A percentile compares a stretch with the other conserved stretches of the same genome.
phyloP scores from a whole-genome alignment of 2,797 vertebrate species.

The Anomalospiza imberbis region DNA sequence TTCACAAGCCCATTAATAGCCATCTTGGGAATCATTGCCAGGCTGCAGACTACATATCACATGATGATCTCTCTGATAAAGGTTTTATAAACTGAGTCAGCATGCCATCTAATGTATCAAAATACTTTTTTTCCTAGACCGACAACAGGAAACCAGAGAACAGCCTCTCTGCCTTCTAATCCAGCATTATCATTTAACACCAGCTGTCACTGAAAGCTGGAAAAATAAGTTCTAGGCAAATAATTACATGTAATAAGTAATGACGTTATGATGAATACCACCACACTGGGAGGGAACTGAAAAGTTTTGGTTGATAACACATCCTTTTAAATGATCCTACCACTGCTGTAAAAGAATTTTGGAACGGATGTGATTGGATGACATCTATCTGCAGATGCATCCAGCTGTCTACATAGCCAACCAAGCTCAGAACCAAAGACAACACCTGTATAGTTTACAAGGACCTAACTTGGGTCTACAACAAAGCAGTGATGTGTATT shows the following conservation, averaged over 20 bases:
- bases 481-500: background rate
- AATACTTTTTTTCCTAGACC: constrained; percentile 32
- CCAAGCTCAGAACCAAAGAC: background rate
- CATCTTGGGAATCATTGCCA: constrained; percentile 3
- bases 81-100: constrained; percentile 23
- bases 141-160: constrained; percentile 24
- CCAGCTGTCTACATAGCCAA: background rate
- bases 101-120: constrained; percentile 24
- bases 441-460: background rate
- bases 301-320: background rate
- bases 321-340: background rate
- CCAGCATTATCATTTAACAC: constrained; percentile 54
- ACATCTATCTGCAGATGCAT: background rate
- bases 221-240: constrained; percentile 16
- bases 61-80: constrained; percentile 5
- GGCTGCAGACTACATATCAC: background rate
- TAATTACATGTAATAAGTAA: background rate
- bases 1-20: constrained; percentile 62
- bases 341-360: background rate
- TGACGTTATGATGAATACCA: background rate
- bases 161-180: background rate
- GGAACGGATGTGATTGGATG: background rate
- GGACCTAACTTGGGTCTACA: background rate
- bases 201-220: background rate
- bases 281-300: background rate